Conservation (phyloP, 1,140 invertebrate genomes). For the Orchestia grillus region DNA sequence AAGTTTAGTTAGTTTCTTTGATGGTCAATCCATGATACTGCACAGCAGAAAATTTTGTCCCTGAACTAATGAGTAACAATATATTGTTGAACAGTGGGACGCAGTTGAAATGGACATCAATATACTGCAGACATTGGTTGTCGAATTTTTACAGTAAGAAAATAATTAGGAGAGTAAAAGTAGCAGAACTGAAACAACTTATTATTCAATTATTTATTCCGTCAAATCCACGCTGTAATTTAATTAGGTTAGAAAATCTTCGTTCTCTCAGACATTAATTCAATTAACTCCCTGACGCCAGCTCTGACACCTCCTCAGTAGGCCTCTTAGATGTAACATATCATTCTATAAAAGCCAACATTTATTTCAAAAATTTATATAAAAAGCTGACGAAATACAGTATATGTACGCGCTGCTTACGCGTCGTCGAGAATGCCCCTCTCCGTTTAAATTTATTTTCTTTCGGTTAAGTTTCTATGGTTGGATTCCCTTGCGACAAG, state of each 20-base stretch:
- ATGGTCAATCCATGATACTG: too few species aligned
- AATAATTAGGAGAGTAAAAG: too few species aligned
- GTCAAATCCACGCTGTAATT: too few species aligned
- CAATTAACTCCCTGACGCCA: background rate
- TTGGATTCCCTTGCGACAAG: background rate
- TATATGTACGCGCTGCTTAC: background rate
- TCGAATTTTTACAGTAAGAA: too few species aligned
- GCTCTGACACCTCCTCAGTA: background rate
- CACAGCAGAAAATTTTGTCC: too few species aligned
- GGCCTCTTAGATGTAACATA: background rate
- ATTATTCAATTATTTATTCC: too few species aligned
- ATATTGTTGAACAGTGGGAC: too few species aligned
- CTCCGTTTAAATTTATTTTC: background rate
- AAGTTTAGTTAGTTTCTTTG: too few species aligned
- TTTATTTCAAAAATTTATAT: background rate
- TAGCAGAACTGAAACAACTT: too few species aligned
- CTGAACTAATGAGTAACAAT: too few species aligned
- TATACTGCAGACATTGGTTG: too few species aligned
- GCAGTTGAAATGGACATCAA: too few species aligned
- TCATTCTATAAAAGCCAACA: background rate
- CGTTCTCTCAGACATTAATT: background rate
- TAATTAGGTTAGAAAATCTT: background rate
- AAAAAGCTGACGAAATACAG: background rate
- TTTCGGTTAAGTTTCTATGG: background rate
- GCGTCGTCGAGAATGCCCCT: background rate